Conservation (phyloP, 2,113 vertebrate species). For the Rhodinocichla rosea region DNA sequence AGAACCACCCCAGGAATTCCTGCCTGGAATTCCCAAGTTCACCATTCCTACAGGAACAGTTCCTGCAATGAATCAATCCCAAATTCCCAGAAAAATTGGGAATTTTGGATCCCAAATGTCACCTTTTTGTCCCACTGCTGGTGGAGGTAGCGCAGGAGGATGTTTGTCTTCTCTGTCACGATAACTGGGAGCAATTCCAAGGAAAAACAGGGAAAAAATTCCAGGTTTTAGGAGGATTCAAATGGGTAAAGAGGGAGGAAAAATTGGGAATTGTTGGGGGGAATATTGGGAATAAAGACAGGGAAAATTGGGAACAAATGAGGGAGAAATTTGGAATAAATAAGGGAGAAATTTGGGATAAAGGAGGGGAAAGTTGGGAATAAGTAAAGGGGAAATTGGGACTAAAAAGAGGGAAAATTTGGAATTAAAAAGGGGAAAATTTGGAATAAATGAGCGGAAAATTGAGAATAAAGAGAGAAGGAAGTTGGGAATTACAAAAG, state of each 20-base stretch:
- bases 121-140: slow-evolving; percentile 98
- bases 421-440: background rate
- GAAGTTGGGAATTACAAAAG: rapidly evolving
- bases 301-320: no score
- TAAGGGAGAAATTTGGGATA: rapidly evolving
- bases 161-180: slow-evolving; percentile 97
- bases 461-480: background rate
- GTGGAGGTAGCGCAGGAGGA: slow-evolving; percentile 91
- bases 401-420: rapidly evolving
- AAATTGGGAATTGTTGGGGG: background rate
- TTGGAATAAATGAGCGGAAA: no score
- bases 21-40: background rate
- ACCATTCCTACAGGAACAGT: background rate
- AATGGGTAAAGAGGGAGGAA: rapidly evolving
- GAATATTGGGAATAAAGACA: rapidly evolving
- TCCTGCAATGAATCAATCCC: background rate
- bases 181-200: slow-evolving; percentile 77
- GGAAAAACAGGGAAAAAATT: background rate
- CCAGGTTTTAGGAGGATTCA: rapidly evolving
- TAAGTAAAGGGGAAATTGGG: rapidly evolving
- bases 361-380: rapidly evolving
- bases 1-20: background rate
- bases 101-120: rapidly evolving
- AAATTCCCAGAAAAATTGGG: background rate
- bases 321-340: no score